Evolutionary conservation across 2,797 vertebrate genomes (phyloP).

Genomic region (Valencia hispanica): DNA sequence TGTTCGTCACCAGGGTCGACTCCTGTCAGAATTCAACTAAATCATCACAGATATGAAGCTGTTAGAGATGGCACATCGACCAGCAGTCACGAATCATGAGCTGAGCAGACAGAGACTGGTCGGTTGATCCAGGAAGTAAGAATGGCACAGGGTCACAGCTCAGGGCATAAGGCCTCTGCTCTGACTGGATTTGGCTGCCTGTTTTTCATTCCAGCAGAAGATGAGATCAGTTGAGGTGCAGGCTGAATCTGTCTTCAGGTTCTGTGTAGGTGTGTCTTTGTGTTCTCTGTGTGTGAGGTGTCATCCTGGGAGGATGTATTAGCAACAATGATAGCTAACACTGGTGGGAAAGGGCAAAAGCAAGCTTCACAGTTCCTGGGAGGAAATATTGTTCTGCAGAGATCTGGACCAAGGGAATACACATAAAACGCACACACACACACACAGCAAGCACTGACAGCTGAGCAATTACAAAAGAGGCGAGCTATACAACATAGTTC

Average conservation of each 20-base stretch:
- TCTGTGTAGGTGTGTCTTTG: slow-evolving; percentile 23
- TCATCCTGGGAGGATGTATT: slow-evolving; percentile 38
- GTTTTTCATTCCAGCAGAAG: slow-evolving; percentile 63
- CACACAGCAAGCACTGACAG: not conserved
- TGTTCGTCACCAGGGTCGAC: slow-evolving; percentile 47
- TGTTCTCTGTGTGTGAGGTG: slow-evolving; percentile 21
- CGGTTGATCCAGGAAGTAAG: slow-evolving; percentile 33
- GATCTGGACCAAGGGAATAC: slow-evolving; percentile 43
- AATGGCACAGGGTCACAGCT: slow-evolving; percentile 23
- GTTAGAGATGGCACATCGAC: slow-evolving; percentile 69
- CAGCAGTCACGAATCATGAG: slow-evolving; percentile 54
- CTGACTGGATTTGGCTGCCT: slow-evolving; percentile 39
- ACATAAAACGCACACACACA: slow-evolving; percentile 8
- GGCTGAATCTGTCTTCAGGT: slow-evolving; percentile 26
- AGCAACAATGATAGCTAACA: slow-evolving; percentile 59
- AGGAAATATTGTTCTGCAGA: slow-evolving; percentile 48
- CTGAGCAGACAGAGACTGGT: slow-evolving; percentile 16
- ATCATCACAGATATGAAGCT: slow-evolving; percentile 68
- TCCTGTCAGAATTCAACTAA: slow-evolving; percentile 72
- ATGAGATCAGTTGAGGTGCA: slow-evolving; percentile 50
- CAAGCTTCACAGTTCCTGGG: slow-evolving; percentile 26
- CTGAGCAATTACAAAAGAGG: not conserved
- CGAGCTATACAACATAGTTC: not conserved
- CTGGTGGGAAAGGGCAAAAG: slow-evolving; percentile 37
- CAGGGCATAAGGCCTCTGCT: slow-evolving; percentile 41